A percentile compares a stretch with the other conserved stretches of the same genome.
phyloP scores from a whole-genome alignment of 2,888 invertebrate species.

The Caenorhabditis virilis region DNA sequence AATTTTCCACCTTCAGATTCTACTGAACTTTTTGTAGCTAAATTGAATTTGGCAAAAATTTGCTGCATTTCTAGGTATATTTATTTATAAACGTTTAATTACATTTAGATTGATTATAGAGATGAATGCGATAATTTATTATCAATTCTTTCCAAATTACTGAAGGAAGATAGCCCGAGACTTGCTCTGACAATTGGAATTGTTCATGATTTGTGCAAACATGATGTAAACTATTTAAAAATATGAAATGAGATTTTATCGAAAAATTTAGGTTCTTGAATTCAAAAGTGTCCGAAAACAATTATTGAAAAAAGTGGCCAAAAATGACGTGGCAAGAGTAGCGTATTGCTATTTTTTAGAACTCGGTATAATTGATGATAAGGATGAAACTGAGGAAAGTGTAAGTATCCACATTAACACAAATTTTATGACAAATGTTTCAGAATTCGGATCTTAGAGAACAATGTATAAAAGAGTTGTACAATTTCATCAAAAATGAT shows the following conservation, averaged over 20 bases:
- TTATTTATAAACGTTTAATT: not conserved
- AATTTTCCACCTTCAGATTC: not conserved
- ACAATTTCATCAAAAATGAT: slow-evolving; percentile 5
- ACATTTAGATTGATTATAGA: slow-evolving; percentile 8
- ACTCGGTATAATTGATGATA: not conserved
- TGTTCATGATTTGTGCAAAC: slow-evolving; percentile 2
- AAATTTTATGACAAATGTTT: too few species aligned
- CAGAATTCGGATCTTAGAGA: slow-evolving; percentile 3
- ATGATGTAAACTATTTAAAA: slow-evolving; percentile 2
- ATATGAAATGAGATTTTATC: not conserved
- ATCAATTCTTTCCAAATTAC: slow-evolving; percentile 1
- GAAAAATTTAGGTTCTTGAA: slow-evolving; percentile 8
- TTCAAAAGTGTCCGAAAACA: not conserved
- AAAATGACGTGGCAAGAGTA: slow-evolving; percentile 6
- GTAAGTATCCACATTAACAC: too few species aligned
- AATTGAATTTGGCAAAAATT: slow-evolving; percentile 5
- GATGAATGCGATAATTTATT: slow-evolving; percentile 11
- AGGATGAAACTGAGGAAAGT: slow-evolving; percentile 9
- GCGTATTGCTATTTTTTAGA: slow-evolving; percentile 15
- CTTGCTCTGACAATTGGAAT: slow-evolving; percentile 3
- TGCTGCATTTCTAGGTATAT: slow-evolving; percentile 23
- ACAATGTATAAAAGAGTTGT: slow-evolving; percentile 14
- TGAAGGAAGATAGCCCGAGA: slow-evolving; percentile 8
- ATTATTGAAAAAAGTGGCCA: slow-evolving; percentile 3
- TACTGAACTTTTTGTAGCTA: slow-evolving; percentile 5